Evolutionary conservation across 2,888 invertebrate genomes (phyloP), one percentile per base, ranked within the genome.

Genomic region (Halictus ligatus): DNA sequence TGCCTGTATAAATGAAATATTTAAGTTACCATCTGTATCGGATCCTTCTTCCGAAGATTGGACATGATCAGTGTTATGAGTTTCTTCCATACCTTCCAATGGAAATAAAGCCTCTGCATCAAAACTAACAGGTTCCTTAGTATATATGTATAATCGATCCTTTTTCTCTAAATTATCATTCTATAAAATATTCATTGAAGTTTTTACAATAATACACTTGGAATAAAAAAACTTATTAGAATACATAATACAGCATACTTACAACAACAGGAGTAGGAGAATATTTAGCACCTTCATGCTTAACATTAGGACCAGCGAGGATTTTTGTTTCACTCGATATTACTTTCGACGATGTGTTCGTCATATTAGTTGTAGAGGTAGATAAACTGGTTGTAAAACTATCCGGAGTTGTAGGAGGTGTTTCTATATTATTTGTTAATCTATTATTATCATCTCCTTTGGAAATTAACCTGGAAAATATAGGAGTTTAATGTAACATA

Each of bases 41-140:
- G 97, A 97, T 89, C 97, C 97, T 83, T 97, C 97, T 89, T 96
- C 96, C 8, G 92, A 94, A 50, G 92, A 91, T 89, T 89, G 92
- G 46, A 88, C 73, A n/a, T 90, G 90, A 29, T 90, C 91, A 64
- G 89, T 89, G 0, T 96, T 95, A 75, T 93, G 89, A 29, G 88
- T 92, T 60, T 96, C 96, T 91, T 97, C 97, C 95, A 96, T 96
- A 77, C 97, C 98, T 94, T 98, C 98, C 91, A 98, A 96, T 91
- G 97, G 97, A 93, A 98, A 98, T 86, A 98, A 96, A 83, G 97
- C 97, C 95, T 98, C 98, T 18, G 97, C 96, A 91, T 97, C 97
- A 83, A 96, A 95, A 80, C 90, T 95, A 90, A 78, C 91, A 72
- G 91, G 83, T 46, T 93, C 92, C 46, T 87, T 92, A 76, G 83